Evolutionary conservation across 2,888 invertebrate genomes (phyloP).

Genomic region (Protonemura montana): DNA sequence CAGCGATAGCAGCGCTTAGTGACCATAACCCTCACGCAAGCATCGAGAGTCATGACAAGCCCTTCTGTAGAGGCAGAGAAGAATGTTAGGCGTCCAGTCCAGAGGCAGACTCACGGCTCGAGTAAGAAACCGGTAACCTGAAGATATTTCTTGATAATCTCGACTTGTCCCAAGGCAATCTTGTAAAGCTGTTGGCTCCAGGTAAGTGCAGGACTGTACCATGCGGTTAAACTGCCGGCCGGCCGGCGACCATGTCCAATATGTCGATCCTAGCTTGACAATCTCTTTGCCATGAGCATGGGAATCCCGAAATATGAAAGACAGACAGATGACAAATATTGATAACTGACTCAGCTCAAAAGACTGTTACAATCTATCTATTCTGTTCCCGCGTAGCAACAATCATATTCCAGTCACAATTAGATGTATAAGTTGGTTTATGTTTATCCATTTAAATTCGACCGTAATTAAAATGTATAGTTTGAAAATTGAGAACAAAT

Average conservation of each 20-base stretch:
- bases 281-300: not conserved
- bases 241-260: not conserved
- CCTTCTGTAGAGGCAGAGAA: not conserved
- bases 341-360: not conserved
- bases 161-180: conserved; percentile 12
- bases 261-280: not conserved
- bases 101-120: not conserved
- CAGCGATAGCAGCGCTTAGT: not conserved
- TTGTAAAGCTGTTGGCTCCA: not conserved
- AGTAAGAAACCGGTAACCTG: not conserved
- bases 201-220: not conserved
- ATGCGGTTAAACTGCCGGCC: not conserved
- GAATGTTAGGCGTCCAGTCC: not conserved
- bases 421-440: not conserved
- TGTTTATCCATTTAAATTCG: no score
- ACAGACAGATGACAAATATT: not conserved
- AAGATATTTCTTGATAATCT: not conserved
- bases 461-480: not conserved
- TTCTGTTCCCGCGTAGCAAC: not conserved
- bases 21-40: not conserved
- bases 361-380: not conserved
- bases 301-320: not conserved
- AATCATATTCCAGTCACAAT: no score
- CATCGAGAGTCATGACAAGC: not conserved
- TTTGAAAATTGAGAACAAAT: not conserved